These are phyloP conservation scores for Neosalanx taihuensis DNA, from an alignment of 2,797 vertebrate species.

Conservation along the genomic window DNA sequence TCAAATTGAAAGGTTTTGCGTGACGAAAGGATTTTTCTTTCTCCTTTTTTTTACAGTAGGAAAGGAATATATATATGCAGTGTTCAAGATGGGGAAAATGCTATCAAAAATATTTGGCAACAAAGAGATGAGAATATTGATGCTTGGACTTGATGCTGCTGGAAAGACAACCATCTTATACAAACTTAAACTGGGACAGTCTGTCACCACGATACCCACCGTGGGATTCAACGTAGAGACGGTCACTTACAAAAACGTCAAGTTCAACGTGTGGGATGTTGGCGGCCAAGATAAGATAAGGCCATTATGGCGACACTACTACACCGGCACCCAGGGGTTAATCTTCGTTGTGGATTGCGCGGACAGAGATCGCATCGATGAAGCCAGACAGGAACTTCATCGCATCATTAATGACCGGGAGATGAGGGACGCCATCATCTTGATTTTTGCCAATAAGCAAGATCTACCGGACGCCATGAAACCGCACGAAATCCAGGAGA, in stretches of 20 bases:
- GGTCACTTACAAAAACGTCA: constrained; percentile 99
- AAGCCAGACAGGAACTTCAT: constrained; percentile 97
- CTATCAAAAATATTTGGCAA: constrained; percentile 99
- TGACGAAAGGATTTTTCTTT: constrained; percentile 12
- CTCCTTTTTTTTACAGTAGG: constrained; percentile 42
- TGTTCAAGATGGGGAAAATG: constrained; percentile 93
- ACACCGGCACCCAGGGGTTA: constrained; percentile 97
- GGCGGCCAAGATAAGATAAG: constrained; percentile 99
- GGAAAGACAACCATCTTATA: constrained; percentile 99
- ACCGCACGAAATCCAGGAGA: constrained; percentile 99
- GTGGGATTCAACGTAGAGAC: constrained; percentile 99
- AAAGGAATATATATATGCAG: constrained; percentile 77
- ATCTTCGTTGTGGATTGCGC: constrained; percentile 99
- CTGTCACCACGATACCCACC: constrained; percentile 97
- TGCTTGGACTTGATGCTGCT: constrained; percentile 97
- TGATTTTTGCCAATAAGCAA: constrained; percentile 99
- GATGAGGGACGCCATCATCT: constrained; percentile 99
- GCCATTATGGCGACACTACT: constrained; percentile 98
- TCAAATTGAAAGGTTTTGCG: constrained; percentile 22
- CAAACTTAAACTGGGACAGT: constrained; percentile 99
- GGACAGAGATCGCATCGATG: constrained; percentile 97
- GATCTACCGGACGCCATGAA: constrained; percentile 99
- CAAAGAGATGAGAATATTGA: constrained; percentile 99
- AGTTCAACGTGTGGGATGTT: constrained; percentile 99
- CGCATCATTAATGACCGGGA: constrained; percentile 99